Evolutionary conservation across 2,113 vertebrate genomes (phyloP), one percentile per base, ranked within the genome.

Genomic region (Junco hyemalis): DNA sequence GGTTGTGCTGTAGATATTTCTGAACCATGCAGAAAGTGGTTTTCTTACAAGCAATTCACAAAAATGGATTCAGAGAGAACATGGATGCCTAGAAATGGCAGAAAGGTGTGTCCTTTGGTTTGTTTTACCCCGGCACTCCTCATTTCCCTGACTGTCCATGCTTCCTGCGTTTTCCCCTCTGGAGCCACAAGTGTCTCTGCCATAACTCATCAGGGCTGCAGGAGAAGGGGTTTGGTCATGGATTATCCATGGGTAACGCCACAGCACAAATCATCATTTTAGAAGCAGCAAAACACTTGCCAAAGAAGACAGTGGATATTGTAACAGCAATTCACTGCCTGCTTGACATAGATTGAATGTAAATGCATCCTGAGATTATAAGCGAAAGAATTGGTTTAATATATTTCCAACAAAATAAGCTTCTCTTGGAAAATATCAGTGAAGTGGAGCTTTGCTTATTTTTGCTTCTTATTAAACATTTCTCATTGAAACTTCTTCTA

Each of bases 321-420:
- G 23, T 54, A 90, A 66, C 6, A 86, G 36, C 33, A 63, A 51
- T 26, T 22, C 53, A 53, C n/a, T 88, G 33, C 45, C 56, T 90
- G 70, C 48, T 82, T 88, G 68, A 79, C 60, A 91, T 11, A 68
- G 54, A 31, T 7, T 54, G 85, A 90, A 86, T 73, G 82, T 19
- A 86, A 93, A 93, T 42, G 12, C 24, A 63, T 66, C 57, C 50
- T 86, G 78, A 85, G 50, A 86, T 90, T 86, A 45, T 59, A 88
- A 63, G 53, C 42, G 84, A 86, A 88, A 59, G 8, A 88, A 86
- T 65, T 66, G 59, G 23, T 88, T 90, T 95, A 88, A 94, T 77
- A 3, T n/a, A 63, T 88, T 94, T 86, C 26, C 57, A 59, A 65
- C 14, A 81, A 84, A 90, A 79, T 72, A 71, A 85, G 25, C 22